Conservation (phyloP, 2,797 vertebrate species). For the Pitangus sulphuratus region DNA sequence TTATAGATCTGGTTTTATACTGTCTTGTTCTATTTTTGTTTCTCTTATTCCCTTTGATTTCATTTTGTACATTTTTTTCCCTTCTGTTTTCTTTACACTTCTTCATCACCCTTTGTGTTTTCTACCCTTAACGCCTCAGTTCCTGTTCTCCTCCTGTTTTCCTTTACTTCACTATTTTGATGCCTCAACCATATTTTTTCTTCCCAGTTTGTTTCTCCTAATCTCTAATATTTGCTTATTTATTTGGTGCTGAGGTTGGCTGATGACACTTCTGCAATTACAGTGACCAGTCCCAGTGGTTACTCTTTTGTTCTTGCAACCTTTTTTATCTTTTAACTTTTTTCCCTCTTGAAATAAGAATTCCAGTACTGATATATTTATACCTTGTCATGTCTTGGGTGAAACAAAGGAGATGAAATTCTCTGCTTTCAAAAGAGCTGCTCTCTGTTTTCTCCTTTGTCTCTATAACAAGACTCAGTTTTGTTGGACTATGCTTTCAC, state of each 20-base stretch:
- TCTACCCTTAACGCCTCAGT: not conserved
- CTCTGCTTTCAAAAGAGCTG: not conserved
- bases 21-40: not conserved
- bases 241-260: not conserved
- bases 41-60: not conserved
- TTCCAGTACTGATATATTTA: not conserved
- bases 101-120: not conserved
- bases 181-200: not conserved
- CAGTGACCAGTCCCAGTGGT: not conserved
- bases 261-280: not conserved
- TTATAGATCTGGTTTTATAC: not conserved
- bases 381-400: not conserved
- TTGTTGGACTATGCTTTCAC: not conserved
- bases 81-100: not conserved
- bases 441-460: not conserved
- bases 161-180: not conserved
- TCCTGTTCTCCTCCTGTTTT: not conserved
- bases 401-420: not conserved
- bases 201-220: fast-evolving
- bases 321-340: not conserved
- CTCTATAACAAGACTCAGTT: not conserved
- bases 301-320: not conserved
- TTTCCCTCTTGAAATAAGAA: not conserved
- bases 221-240: not conserved
- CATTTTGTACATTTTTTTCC: not conserved